Evolutionary conservation across 1,140 invertebrate genomes (phyloP).

Genomic region (Tribolium castaneum): DNA sequence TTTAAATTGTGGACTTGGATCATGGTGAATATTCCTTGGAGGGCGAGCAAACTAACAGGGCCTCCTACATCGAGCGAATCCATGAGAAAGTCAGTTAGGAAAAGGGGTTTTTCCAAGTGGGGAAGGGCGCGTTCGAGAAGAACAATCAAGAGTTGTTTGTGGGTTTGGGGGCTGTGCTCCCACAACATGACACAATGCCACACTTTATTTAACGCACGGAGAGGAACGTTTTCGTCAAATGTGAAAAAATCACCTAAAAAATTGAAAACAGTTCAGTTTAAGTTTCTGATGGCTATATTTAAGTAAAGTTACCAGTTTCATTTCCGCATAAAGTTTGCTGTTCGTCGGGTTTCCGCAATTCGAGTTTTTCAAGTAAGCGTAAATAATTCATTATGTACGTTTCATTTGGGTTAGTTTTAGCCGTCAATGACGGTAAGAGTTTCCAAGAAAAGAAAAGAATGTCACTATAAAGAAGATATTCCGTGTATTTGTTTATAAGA

Average conservation of each 20-base stretch:
- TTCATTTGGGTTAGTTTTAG: slow-evolving; percentile 70
- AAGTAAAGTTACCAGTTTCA: slow-evolving; percentile 47
- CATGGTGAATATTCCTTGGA: slow-evolving; percentile 93
- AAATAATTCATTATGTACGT: slow-evolving; percentile 78
- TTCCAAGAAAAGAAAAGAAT: slow-evolving; percentile 72
- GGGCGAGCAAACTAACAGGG: slow-evolving; percentile 85
- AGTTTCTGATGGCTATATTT: background rate
- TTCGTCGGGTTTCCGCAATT: slow-evolving; percentile 53
- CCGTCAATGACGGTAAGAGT: slow-evolving; percentile 67
- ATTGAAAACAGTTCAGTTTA: no score
- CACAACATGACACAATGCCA: slow-evolving; percentile 80
- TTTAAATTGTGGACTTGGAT: slow-evolving; percentile 94
- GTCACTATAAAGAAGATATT: slow-evolving; percentile 74
- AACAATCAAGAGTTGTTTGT: slow-evolving; percentile 83
- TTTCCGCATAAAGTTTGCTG: slow-evolving; percentile 64
- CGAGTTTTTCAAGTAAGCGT: slow-evolving; percentile 73
- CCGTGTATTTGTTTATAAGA: slow-evolving; percentile 71
- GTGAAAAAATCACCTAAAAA: slow-evolving; percentile 48
- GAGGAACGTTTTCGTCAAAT: slow-evolving; percentile 57
- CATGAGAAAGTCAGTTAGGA: slow-evolving; percentile 93
- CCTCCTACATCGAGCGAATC: slow-evolving; percentile 89
- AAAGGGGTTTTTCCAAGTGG: slow-evolving; percentile 82
- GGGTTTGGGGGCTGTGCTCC: slow-evolving; percentile 73
- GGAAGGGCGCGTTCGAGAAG: slow-evolving; percentile 86
- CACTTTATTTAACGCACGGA: slow-evolving; percentile 70